Base-by-base conservation (phyloP, 2,113 vertebrate genomes). In the Vidua chalybeata region DNA sequence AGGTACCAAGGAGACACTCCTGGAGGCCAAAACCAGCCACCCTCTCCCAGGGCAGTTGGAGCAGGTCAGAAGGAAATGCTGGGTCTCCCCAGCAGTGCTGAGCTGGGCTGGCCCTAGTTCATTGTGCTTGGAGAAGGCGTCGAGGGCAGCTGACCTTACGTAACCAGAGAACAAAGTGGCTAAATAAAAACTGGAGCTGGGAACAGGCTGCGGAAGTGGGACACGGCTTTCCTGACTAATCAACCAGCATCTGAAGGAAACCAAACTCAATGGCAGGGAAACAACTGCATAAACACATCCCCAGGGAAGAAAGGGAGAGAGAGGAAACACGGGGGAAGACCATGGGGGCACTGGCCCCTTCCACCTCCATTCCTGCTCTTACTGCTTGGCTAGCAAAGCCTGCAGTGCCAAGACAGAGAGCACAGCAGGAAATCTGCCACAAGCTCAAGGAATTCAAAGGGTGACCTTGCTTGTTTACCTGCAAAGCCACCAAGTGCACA, bases 131-230 rank as follows among this genome's bases (percentile, higher is more conserved):
- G 77, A 81, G 95, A 72, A 81, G 94, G 89, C 37, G 18, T 75
- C 10, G 45, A 93, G 90, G 82, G 59, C 92, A 93, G 92, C 88
- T 92, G 89, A 92, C 90, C 95, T 95, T 94, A 94, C 2, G 49
- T 90, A 94, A 96, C 49, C 0, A 0, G 73, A 93, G 86, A 96
- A 96, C 96, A 96, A 97, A 96, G 94, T 39, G 0, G 86, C 93
- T 96, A 86, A 93, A 95, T 90, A 96, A 92, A 96, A 92, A 86
- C 67, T 55, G 79, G 91, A 90, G 90, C 96, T 96, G 96, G 96
- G 96, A 96, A 91, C 28, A 20, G 87, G 82, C 89, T 75, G 55
- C 14, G 35, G 73, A 91, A 95, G 93, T 90, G 93, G 97, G 94
- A 96, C 73, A 72, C 28, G 10, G 78, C 80, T 95, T 97, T 92